A percentile compares a stretch with the other conserved stretches of the same genome.
Evolutionary conservation across 1,140 invertebrate species (phyloP).

Genomic region (Adelges cooleyi): DNA sequence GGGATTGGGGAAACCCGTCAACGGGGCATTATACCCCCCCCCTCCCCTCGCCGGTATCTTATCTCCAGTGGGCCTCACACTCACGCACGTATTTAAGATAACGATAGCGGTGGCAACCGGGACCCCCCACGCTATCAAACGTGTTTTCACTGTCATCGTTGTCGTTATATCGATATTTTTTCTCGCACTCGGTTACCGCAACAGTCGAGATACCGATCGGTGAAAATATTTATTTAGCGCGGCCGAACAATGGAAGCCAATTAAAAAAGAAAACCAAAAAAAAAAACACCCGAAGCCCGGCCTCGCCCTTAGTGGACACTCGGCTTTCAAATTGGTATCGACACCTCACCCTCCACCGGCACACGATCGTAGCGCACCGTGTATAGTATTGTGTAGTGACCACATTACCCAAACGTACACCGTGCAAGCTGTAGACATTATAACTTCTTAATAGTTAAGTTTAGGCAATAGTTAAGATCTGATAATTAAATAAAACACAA

Average conservation of each 20-base stretch:
- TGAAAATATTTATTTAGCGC: constrained; percentile 11
- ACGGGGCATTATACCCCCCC: not conserved
- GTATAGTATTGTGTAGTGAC: too few relatives aligned
- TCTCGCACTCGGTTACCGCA: not conserved
- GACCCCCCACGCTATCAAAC: constrained; percentile 8
- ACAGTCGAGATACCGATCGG: not conserved
- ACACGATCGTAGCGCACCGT: not conserved
- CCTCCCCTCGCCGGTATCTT: too few relatives aligned
- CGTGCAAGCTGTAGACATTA: too few relatives aligned
- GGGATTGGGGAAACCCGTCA: too few relatives aligned
- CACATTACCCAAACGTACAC: too few relatives aligned
- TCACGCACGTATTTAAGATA: not conserved
- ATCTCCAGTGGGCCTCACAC: not conserved
- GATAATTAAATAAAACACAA: too few relatives aligned
- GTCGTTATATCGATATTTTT: not conserved
- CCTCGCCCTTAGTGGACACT: not conserved
- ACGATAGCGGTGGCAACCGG: not conserved
- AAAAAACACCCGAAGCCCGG: not conserved
- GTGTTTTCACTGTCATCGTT: not conserved
- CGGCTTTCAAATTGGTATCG: not conserved
- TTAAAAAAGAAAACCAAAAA: not conserved
- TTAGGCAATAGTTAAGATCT: too few relatives aligned
- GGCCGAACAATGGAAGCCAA: constrained; percentile 13
- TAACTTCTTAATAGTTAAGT: too few relatives aligned
- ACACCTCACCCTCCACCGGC: not conserved